Evolutionary conservation across 2,797 vertebrate species (phyloP).

Genomic region (Sebastes matsubarae): DNA sequence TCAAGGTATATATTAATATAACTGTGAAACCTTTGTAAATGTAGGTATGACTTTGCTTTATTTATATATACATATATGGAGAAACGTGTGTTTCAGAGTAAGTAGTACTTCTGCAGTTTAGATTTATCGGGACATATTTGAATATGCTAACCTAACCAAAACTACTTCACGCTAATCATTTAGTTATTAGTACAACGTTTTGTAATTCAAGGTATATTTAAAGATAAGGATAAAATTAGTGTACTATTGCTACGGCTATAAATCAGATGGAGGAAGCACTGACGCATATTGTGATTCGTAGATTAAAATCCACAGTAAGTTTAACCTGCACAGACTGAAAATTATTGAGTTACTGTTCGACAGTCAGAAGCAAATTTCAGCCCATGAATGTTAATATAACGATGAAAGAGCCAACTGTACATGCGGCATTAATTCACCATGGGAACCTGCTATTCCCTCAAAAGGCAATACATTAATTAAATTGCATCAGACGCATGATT

Average conservation of each 20-base stretch:
- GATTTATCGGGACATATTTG: not conserved
- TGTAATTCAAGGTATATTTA: not conserved
- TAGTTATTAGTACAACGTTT: not conserved
- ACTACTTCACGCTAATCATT: not conserved
- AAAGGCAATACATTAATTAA: slow-evolving; percentile 13
- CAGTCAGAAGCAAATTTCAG: not conserved
- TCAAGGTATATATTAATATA: too few species aligned
- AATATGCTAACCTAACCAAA: not conserved
- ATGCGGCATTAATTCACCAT: not conserved
- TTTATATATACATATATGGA: not conserved
- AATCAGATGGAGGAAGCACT: not conserved
- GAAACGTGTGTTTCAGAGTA: not conserved
- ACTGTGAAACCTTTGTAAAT: not conserved
- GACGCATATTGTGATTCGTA: not conserved
- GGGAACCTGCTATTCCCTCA: not conserved
- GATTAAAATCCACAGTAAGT: not conserved
- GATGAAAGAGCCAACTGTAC: not conserved
- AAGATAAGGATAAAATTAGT: not conserved
- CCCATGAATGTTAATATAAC: slow-evolving; percentile 4
- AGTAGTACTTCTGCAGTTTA: not conserved
- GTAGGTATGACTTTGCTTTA: not conserved
- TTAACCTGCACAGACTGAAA: not conserved
- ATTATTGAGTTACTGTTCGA: not conserved
- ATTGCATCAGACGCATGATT: not conserved
- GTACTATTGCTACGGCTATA: not conserved